Evolutionary conservation across 1,140 invertebrate species (phyloP).

Genomic region (Lordiphosa collinella): DNA sequence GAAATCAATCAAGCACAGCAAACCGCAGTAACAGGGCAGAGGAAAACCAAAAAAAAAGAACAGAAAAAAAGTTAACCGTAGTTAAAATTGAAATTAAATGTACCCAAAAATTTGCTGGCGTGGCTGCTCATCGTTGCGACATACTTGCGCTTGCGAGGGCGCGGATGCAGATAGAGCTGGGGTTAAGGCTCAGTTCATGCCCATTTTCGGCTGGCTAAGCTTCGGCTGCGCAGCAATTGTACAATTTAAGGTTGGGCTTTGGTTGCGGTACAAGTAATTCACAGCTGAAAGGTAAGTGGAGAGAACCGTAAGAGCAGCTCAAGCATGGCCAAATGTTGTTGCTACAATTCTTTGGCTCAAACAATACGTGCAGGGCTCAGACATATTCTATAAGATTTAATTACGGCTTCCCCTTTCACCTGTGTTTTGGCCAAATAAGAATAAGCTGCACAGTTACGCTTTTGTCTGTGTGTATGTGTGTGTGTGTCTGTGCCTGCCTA

Average conservation of each 20-base stretch:
- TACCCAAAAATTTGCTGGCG: constrained; percentile 3
- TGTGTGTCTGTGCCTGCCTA: constrained; percentile 49
- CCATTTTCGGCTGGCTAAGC: constrained; percentile 7
- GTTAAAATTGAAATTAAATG: constrained; percentile 39
- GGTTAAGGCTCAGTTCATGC: constrained; percentile 32
- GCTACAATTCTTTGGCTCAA: constrained; percentile 15
- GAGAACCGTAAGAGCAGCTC: constrained; percentile 52
- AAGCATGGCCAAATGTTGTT: constrained; percentile 55
- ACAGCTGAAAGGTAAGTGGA: constrained; percentile 26
- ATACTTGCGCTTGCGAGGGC: constrained; percentile 24
- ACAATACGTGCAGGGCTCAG: neutral
- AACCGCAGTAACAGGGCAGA: neutral
- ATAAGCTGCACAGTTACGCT: constrained; percentile 64
- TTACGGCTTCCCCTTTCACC: constrained; percentile 35
- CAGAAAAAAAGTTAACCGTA: neutral
- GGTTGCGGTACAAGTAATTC: constrained; percentile 51
- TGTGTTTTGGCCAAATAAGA: constrained; percentile 21
- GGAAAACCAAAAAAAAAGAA: neutral
- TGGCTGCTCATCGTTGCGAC: constrained; percentile 40
- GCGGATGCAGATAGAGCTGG: constrained; percentile 6
- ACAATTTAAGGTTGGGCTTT: constrained; percentile 33
- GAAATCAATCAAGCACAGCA: constrained; percentile 29
- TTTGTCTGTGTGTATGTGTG: too few species aligned
- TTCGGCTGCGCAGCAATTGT: constrained; percentile 1
- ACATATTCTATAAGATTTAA: constrained; percentile 66